Base-by-base conservation (phyloP, 2,888 invertebrate genomes). In the Neoascia interrupta region DNA sequence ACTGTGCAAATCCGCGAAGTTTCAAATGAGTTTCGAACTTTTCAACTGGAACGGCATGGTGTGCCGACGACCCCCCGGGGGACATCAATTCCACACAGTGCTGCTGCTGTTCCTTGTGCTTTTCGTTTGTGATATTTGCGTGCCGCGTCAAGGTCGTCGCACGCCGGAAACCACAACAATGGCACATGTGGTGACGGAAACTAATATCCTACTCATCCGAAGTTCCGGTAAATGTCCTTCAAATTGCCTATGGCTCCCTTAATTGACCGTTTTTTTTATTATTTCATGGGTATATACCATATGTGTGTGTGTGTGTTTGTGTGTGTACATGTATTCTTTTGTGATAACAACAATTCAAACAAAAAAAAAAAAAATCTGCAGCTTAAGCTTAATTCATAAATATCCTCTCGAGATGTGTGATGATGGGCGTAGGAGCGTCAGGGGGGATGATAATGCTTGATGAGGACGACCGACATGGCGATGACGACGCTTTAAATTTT, bases 121-220 rank as follows among this genome's bases (percentile, higher is more conserved):
- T 23, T 79, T 79, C 54, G 49, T 53, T 43, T 79, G 54, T 19
- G 56, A 79, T 68, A 73, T 79, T 51, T 79, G 73, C 49, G 37
- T 79, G 43, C 79, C 79, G 13, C 79, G 70, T 6, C 64, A 73
- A 54, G 79, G 79, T 19, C 79, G 61, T 6, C 41, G 61, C 13
- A 31, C 31, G 61, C 73, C 79, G 79, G 73, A 79, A 51, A 73
- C 66, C 73, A 79, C 60, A 73, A 79, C 79, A 79, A 79, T 73
- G 68, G 79, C 79, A 60, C 79, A 79, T 79, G 79, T 79, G 45
- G 79, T 79, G 47, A 79, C 79, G 49, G 79, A 79, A 79, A 79
- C 79, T 49, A 79, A 79, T 79, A 79, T 79, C 66, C 54, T 73
- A 16, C 36, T 73, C 66, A 79, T 79, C 64, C 79, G 79, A 16